Conservation (phyloP, 2,113 vertebrate genomes). For the Diadophis punctatus region DNA sequence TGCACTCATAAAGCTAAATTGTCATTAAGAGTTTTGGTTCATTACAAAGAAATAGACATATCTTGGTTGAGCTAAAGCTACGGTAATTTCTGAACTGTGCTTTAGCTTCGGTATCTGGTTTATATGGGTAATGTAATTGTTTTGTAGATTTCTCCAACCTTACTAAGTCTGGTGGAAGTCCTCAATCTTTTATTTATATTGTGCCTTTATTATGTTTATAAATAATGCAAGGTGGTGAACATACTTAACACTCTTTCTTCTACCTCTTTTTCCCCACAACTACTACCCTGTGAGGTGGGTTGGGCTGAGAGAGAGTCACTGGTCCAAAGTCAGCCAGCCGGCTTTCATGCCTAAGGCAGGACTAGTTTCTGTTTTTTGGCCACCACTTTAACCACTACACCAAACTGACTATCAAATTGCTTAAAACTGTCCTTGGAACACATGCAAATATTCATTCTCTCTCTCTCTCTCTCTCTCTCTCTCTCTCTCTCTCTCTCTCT, state of each 20-base stretch:
- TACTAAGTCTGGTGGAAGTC: background rate
- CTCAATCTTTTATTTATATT: background rate
- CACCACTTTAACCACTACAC: background rate
- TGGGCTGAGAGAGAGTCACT: background rate
- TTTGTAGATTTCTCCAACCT: conserved; percentile 4
- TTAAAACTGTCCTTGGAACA: background rate
- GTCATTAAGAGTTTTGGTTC: conserved; percentile 22
- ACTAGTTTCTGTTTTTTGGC: background rate
- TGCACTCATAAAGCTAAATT: conserved; percentile 26
- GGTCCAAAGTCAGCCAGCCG: no score
- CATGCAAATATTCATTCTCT: background rate
- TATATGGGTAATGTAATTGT: background rate
- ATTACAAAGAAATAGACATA: background rate
- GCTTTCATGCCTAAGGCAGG: background rate
- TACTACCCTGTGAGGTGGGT: background rate
- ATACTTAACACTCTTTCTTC: background rate
- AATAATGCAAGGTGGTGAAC: background rate
- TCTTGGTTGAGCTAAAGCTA: background rate
- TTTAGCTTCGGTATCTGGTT: background rate
- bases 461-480: no score
- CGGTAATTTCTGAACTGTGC: conserved; percentile 12
- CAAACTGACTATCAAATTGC: background rate
- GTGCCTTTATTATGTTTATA: background rate
- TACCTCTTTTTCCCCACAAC: background rate
- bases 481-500: no score